Evolutionary conservation across 2,113 vertebrate genomes (phyloP).

Genomic region (Nansenia antarctica): DNA sequence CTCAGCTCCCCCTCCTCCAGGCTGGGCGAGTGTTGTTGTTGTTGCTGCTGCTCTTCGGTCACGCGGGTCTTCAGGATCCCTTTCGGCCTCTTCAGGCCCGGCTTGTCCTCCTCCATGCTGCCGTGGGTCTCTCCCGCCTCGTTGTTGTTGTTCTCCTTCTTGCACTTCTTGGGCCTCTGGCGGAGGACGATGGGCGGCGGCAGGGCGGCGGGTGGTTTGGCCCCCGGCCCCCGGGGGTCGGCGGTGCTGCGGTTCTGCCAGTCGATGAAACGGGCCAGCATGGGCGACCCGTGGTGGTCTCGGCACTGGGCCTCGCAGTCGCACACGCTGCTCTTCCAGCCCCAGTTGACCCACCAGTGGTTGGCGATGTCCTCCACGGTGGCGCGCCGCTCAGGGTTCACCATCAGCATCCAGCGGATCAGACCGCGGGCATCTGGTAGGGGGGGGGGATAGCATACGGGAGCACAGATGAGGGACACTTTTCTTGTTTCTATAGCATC

Average conservation of each 20-base stretch:
- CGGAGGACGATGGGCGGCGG: slow-evolving; percentile 59
- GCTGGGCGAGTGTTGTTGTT: slow-evolving; percentile 83
- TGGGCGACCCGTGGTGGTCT: slow-evolving; percentile 83
- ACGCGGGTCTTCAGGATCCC: slow-evolving; percentile 93
- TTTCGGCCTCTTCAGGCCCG: slow-evolving; percentile 90
- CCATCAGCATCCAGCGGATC: slow-evolving; percentile 99
- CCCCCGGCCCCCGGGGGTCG: slow-evolving; percentile 45
- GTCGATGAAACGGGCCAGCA: slow-evolving; percentile 92
- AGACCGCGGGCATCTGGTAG: slow-evolving; percentile 90
- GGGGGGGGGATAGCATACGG: neutral
- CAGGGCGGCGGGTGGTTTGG: neutral
- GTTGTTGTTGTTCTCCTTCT: slow-evolving; percentile 95
- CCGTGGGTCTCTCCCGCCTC: slow-evolving; percentile 75
- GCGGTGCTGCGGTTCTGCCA: slow-evolving; percentile 86
- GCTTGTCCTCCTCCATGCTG: slow-evolving; percentile 74
- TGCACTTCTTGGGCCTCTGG: slow-evolving; percentile 93
- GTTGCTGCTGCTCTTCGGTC: slow-evolving; percentile 82
- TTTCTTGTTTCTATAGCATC: neutral
- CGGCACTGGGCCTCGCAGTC: slow-evolving; percentile 86
- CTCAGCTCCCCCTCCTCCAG: slow-evolving; percentile 77
- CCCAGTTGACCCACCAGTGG: slow-evolving; percentile 99
- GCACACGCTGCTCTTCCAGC: slow-evolving; percentile 95
- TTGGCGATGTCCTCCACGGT: slow-evolving; percentile 98
- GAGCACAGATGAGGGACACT: no score
- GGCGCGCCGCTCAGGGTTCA: slow-evolving; percentile 95